Percentiles rank a stretch among this genome's conserved stretches.
Conservation (phyloP, 2,888 invertebrate species). For the Empis stercorea region DNA sequence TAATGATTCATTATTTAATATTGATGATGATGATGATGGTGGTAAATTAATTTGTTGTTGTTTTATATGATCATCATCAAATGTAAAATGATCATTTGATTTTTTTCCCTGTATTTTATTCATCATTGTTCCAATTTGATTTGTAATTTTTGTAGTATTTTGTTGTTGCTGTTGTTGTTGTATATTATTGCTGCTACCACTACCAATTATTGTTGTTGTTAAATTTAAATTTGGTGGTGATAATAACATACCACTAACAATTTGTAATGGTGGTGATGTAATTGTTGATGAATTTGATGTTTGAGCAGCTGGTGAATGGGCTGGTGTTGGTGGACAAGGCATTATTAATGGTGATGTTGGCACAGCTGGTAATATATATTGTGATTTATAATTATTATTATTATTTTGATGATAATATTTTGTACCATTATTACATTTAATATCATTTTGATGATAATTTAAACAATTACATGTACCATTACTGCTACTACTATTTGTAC, state of each 20-base stretch:
- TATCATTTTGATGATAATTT: slow-evolving; percentile 10
- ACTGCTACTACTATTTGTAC: slow-evolving; percentile 31
- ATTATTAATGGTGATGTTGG: slow-evolving; percentile 55
- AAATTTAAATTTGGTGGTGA: slow-evolving; percentile 19
- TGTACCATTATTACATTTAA: slow-evolving; percentile 4
- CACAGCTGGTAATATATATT: slow-evolving; percentile 47
- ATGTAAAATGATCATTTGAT: slow-evolving; percentile 19
- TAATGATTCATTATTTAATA: background rate
- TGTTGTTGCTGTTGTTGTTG: slow-evolving; percentile 12
- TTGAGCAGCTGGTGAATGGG: slow-evolving; percentile 34
- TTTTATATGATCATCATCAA: slow-evolving; percentile 25
- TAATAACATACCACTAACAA: slow-evolving; percentile 31
- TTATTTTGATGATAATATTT: slow-evolving; percentile 1
- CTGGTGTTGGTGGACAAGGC: slow-evolving; percentile 36
- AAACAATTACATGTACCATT: slow-evolving; percentile 15
- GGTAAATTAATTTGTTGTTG: slow-evolving; percentile 11
- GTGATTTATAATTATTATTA: slow-evolving; percentile 12
- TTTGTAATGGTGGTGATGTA: slow-evolving; percentile 31
- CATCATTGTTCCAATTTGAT: background rate
- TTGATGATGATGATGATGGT: background rate
- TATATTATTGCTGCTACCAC: slow-evolving; percentile 14
- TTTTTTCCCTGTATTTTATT: slow-evolving; percentile 10
- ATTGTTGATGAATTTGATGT: slow-evolving; percentile 20
- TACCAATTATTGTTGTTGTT: slow-evolving; percentile 9
- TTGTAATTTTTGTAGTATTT: slow-evolving; percentile 7